Evolutionary conservation across 1,140 invertebrate species (phyloP).

Genomic region (Brachionus asplanchnoidis): DNA sequence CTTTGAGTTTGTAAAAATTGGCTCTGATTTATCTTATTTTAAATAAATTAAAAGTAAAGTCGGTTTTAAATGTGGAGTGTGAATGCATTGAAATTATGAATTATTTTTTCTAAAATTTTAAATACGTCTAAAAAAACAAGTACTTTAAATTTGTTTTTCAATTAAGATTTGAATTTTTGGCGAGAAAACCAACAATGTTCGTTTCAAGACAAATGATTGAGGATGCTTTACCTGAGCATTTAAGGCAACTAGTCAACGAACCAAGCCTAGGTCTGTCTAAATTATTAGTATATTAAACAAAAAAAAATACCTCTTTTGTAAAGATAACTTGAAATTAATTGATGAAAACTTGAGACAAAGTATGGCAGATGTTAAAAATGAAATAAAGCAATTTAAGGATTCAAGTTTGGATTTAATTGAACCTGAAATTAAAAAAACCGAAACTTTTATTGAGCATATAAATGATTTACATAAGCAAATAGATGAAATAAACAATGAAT

Average conservation of each 20-base stretch:
- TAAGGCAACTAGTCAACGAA: slow-evolving; percentile 5
- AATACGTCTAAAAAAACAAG: neutral
- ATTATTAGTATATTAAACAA: neutral
- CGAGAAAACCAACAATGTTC: neutral
- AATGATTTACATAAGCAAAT: slow-evolving; percentile 20
- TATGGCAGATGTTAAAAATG: neutral
- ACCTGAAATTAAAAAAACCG: slow-evolving; percentile 30
- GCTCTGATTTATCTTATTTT: neutral
- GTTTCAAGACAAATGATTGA: slow-evolving; percentile 9
- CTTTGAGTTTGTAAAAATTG: neutral
- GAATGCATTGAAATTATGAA: neutral
- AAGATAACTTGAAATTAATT: slow-evolving; percentile 1
- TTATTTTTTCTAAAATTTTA: neutral
- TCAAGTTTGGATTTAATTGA: neutral
- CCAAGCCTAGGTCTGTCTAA: neutral
- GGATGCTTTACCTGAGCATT: neutral
- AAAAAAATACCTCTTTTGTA: neutral
- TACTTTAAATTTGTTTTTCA: neutral
- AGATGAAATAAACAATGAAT: slow-evolving; percentile 17
- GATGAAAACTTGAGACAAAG: neutral
- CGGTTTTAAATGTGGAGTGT: neutral
- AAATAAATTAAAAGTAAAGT: slow-evolving; percentile 5
- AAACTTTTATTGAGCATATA: slow-evolving; percentile 16
- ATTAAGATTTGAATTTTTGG: neutral
- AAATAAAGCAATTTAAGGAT: neutral